Conservation (phyloP, 1,140 invertebrate genomes). For the Lanistes nyassanus region DNA sequence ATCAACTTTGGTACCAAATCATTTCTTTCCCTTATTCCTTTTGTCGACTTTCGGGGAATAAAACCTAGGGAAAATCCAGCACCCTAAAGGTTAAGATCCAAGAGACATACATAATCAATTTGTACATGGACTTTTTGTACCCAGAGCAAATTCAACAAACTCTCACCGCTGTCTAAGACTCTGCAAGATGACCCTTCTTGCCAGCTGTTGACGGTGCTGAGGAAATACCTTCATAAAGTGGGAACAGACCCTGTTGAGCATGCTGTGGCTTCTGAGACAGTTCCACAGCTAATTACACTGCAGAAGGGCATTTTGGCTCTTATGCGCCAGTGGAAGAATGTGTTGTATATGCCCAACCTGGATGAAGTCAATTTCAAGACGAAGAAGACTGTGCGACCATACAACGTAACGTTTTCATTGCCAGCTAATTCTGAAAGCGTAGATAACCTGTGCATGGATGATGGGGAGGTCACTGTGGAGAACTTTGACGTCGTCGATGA, state of each 20-base stretch:
- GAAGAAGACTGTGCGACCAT: slow-evolving; percentile 78
- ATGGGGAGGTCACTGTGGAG: slow-evolving; percentile 57
- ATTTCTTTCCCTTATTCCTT: too few species aligned
- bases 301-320: slow-evolving; percentile 90
- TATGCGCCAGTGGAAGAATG: slow-evolving; percentile 96
- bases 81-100: too few species aligned
- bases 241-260: slow-evolving; percentile 81
- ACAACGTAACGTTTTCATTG: slow-evolving; percentile 88
- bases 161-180: slow-evolving; percentile 88
- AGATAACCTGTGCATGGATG: slow-evolving; percentile 35
- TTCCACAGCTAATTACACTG: slow-evolving; percentile 89
- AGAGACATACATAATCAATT: too few species aligned
- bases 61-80: too few species aligned
- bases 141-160: slow-evolving; percentile 89
- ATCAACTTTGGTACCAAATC: too few species aligned
- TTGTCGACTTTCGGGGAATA: too few species aligned
- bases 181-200: slow-evolving; percentile 95
- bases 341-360: slow-evolving; percentile 90
- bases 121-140: too few species aligned
- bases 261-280: slow-evolving; percentile 83
- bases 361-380: slow-evolving; percentile 77
- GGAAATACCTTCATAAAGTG: slow-evolving; percentile 84
- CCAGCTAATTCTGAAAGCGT: slow-evolving; percentile 75
- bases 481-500: slow-evolving; percentile 83
- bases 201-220: slow-evolving; percentile 89